Base-by-base conservation (phyloP, 37 sponge, comb jelly and placozoan genomes). In the Lycopodina hypogea region DNA sequence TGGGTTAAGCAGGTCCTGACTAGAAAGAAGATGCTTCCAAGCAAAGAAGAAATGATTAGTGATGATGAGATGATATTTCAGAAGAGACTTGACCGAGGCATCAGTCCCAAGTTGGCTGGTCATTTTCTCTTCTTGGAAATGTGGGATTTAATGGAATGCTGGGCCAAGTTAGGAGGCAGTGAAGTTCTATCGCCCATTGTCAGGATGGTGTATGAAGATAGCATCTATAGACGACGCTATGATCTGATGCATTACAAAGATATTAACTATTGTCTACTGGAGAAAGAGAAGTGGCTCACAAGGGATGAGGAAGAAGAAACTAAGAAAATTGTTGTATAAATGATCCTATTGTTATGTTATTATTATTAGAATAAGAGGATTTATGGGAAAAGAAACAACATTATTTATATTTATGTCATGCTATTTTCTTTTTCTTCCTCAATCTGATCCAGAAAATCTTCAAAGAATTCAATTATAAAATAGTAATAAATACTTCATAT, bases 1-100 rank as follows among this genome's bases (percentile, higher is more conserved):
- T 81, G 64, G 81, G 56, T 87, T 6, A 21, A 85, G 22, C 76
- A 82, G 8, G 91, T 93, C 7, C 80, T 75, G 80, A 18, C 42
- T 39, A 88, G 91, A 40, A 56, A 70, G 7, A 83, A 38, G 18
- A 29, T 58, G 0, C 84, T 93, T 33, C 94, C 94, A 35, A 33
- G 75, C 0, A 50, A 22, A 12, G 74, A 87, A 32, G 91, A 83
- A 55, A 93, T 93, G 94, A 40, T 70, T 0, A 33, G 65, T 6
- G 81, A 80, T 32, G 68, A 28, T 34, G 82, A 83, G 1, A 24
- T 75, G 37, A 73, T 61, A 19, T 83, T 73, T 66, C 73, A 68
- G 76, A 23, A 42, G 37, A 69, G 81, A 74, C 41, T 84, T 24
- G 28, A 75, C 39, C n/a, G 41, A 23, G 91, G 91, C 0, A 38